Evolutionary conservation across 2,888 invertebrate genomes (phyloP).

Genomic region (Lepas anatifera): DNA sequence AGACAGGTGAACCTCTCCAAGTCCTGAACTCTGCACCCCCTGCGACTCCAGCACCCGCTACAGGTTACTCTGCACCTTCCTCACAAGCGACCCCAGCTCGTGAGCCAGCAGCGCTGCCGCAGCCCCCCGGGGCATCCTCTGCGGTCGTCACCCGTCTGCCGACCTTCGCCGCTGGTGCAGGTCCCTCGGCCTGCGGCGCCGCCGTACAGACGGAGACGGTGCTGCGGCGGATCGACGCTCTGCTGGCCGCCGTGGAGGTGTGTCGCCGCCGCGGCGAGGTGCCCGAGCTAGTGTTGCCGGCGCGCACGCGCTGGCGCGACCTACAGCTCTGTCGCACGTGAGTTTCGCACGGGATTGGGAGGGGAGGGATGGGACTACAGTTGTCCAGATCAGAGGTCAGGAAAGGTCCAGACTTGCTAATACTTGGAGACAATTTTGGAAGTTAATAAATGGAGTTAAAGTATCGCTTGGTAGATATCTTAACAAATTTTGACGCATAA

Average conservation of each 20-base stretch:
- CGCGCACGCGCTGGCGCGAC: neutral
- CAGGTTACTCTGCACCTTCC: neutral
- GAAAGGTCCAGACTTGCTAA: no score
- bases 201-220: neutral
- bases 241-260: neutral
- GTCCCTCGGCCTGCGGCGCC: neutral
- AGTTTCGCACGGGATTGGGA: no score
- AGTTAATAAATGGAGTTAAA: no score
- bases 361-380: no score
- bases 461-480: no score
- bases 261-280: neutral
- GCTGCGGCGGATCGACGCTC: neutral
- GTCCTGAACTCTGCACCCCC: neutral
- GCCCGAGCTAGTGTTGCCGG: neutral
- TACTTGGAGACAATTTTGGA: no score
- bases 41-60: neutral
- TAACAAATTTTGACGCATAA: no score
- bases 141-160: neutral
- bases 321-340: neutral
- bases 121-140: neutral
- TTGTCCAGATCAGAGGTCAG: no score
- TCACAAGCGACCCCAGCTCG: neutral
- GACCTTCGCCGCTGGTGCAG: neutral
- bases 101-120: no score
- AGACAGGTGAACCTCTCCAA: no score